Evolutionary conservation across 64 coral and sea anemone genomes (phyloP).

Genomic region (Anthopleura sola): DNA sequence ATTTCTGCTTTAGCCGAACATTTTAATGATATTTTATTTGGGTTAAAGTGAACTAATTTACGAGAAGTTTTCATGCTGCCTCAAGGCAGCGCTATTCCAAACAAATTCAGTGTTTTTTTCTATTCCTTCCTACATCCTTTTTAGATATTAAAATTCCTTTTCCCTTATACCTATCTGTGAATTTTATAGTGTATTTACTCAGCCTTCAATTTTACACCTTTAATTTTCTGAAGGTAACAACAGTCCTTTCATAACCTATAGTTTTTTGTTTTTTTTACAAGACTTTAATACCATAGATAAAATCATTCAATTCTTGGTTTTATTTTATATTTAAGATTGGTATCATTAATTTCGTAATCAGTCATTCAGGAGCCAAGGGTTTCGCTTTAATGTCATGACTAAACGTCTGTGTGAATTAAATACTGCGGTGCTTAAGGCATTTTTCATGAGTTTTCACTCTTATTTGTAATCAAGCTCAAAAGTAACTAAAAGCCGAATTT

Average conservation of each 20-base stretch:
- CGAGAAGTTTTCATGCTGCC: background rate
- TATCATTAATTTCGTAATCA: background rate
- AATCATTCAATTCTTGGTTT: background rate
- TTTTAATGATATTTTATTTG: background rate
- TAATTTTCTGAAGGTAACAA: background rate
- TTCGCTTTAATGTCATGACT: background rate
- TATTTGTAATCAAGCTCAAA: background rate
- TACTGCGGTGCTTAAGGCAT: background rate
- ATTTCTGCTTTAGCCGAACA: background rate
- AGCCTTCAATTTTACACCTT: background rate
- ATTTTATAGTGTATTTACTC: too few relatives aligned
- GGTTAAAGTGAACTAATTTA: background rate
- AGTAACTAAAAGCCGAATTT: constrained; percentile 16
- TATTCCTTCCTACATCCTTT: background rate
- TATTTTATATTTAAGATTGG: background rate
- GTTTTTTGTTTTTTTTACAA: background rate
- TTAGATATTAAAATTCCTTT: background rate
- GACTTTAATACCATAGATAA: background rate
- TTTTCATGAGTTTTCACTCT: background rate
- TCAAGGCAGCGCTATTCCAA: background rate
- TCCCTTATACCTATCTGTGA: too few relatives aligned
- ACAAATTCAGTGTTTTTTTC: background rate
- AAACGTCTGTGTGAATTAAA: background rate
- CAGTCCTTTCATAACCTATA: background rate
- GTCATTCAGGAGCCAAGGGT: constrained; percentile 12